These are phyloP conservation scores for Centropus bengalensis DNA, from an alignment of 2,113 vertebrate species.

Conservation along the genomic window DNA sequence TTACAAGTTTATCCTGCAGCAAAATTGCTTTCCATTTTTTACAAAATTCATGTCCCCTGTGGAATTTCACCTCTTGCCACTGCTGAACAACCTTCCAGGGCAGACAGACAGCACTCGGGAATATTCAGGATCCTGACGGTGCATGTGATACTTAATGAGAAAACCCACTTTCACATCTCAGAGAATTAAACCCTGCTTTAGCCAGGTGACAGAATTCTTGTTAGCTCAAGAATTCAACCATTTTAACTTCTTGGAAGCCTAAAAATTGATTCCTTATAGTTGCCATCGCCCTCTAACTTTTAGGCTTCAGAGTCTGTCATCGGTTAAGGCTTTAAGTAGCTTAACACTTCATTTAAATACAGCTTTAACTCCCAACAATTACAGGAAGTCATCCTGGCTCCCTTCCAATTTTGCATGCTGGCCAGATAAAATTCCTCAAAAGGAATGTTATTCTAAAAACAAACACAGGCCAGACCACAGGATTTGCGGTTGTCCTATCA, in stretches of 20 bases:
- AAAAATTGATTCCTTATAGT: background rate
- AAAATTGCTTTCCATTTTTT: background rate
- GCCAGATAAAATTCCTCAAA: conserved; percentile 44
- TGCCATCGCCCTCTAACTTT: background rate
- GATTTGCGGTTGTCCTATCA: background rate
- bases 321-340: conserved; percentile 40
- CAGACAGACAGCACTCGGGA: accelerated
- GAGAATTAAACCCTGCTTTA: background rate
- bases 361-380: conserved; percentile 57
- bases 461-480: conserved; percentile 10
- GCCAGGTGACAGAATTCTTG: background rate
- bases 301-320: background rate
- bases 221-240: background rate
- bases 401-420: background rate
- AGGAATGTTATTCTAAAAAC: conserved; percentile 24
- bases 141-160: background rate
- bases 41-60: background rate
- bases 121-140: background rate
- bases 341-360: conserved; percentile 66
- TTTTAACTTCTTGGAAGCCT: background rate
- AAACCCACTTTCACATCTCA: background rate
- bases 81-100: background rate
- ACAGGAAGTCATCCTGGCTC: conserved; percentile 27
- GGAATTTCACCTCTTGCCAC: background rate
- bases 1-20: background rate